Evolutionary conservation across 2,888 invertebrate genomes (phyloP).

Genomic region (Hydropsyche betteni): DNA sequence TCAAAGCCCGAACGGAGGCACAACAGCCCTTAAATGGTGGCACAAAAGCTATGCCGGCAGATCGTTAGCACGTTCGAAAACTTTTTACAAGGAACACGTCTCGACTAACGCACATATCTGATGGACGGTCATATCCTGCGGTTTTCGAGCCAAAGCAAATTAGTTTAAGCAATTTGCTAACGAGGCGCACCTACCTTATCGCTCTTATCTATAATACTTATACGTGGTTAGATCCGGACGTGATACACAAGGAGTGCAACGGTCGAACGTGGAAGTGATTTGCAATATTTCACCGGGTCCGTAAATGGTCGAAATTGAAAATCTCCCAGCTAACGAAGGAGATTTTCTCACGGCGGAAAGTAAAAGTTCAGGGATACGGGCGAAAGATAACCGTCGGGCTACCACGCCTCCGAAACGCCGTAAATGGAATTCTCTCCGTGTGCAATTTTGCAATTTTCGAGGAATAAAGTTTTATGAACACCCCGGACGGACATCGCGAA

Average conservation of each 20-base stretch:
- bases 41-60: no score
- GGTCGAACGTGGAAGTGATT: constrained; percentile 9
- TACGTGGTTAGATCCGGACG: background rate
- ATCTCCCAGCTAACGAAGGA: background rate
- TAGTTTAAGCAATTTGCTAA: background rate
- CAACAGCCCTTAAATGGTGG: no score
- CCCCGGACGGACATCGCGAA: background rate
- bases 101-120: no score
- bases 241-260: background rate
- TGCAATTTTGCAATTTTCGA: constrained; percentile 29
- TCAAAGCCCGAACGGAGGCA: no score
- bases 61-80: no score
- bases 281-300: constrained; percentile 15
- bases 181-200: constrained; percentile 6
- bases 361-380: constrained; percentile 34
- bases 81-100: no score
- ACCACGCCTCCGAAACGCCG: constrained; percentile 16
- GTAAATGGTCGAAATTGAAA: background rate
- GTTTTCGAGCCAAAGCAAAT: no score
- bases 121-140: no score
- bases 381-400: constrained; percentile 29
- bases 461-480: constrained; percentile 21
- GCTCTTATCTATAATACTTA: background rate
- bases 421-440: constrained; percentile 7
- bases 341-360: constrained; percentile 38